These are phyloP conservation scores for Crocuta crocuta DNA, from an alignment of 2,113 vertebrate species.

Conservation along the genomic window DNA sequence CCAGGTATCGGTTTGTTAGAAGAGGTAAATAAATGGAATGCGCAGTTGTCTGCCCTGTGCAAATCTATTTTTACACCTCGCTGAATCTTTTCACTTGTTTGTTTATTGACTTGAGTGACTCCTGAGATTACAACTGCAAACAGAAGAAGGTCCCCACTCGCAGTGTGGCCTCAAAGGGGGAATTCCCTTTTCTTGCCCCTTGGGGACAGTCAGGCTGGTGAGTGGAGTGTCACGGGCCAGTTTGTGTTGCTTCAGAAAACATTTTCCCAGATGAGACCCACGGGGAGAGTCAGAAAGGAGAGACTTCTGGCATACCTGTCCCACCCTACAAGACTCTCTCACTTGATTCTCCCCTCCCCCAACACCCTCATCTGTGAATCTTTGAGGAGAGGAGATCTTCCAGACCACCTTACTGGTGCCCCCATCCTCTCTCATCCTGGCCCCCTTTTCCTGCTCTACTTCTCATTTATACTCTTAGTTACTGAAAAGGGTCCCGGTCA, in stretches of 20 bases:
- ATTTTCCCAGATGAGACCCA: neutral
- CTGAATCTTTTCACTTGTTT: slow-evolving; percentile 87
- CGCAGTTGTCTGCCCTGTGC: slow-evolving; percentile 88
- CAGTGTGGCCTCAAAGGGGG: slow-evolving; percentile 15
- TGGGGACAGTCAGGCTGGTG: accelerated
- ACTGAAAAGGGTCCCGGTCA: neutral
- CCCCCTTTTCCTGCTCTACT: neutral
- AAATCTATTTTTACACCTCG: slow-evolving; percentile 89
- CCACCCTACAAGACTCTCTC: neutral
- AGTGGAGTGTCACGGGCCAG: neutral
- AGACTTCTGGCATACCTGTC: accelerated
- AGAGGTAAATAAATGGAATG: slow-evolving; percentile 91
- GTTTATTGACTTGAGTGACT: slow-evolving; percentile 84
- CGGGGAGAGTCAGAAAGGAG: neutral
- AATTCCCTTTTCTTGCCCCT: slow-evolving; percentile 1
- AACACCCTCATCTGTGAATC: neutral
- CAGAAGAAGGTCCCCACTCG: slow-evolving; percentile 79
- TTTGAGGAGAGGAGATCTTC: neutral
- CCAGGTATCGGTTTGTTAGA: slow-evolving; percentile 89
- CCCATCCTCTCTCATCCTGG: accelerated
- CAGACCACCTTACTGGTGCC: too few species aligned
- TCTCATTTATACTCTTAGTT: neutral
- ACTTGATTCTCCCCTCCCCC: neutral
- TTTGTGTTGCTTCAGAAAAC: neutral
- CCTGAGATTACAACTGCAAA: slow-evolving; percentile 84